These are phyloP conservation scores for Xiphophorus hellerii DNA, from an alignment of 2,113 vertebrate species.

Conservation along the genomic window DNA sequence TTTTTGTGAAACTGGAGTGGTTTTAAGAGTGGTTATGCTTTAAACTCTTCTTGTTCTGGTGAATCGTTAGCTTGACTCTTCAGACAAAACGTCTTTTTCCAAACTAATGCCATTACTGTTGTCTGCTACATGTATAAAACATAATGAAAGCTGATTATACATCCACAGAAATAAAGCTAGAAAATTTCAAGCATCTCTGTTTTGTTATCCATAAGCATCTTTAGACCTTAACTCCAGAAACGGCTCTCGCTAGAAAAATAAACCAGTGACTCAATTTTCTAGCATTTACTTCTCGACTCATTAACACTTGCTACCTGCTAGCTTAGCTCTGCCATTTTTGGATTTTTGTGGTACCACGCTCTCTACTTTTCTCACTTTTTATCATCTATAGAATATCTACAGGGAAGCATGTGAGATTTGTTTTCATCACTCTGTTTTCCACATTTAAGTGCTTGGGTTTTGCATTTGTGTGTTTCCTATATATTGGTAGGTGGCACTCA, in stretches of 20 bases:
- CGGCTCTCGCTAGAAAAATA: not conserved
- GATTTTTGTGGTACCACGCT: not conserved
- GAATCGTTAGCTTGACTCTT: too few species aligned
- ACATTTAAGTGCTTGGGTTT: not conserved
- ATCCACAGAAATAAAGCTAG: too few species aligned
- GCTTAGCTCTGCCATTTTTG: not conserved
- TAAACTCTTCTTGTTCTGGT: too few species aligned
- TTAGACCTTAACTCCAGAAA: not conserved
- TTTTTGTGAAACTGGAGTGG: too few species aligned
- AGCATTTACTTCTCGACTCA: not conserved
- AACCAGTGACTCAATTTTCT: not conserved
- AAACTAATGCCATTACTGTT: too few species aligned
- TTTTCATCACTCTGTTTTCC: too few species aligned
- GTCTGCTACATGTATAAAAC: too few species aligned
- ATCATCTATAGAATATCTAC: not conserved
- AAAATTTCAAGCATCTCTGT: not conserved
- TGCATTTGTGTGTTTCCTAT: not conserved
- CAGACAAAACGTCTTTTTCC: not conserved
- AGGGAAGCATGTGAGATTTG: not conserved
- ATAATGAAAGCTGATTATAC: too few species aligned
- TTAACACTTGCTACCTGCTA: not conserved
- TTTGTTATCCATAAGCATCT: not conserved
- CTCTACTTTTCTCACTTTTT: not conserved
- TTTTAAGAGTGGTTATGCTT: too few species aligned
- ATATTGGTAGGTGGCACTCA: constrained; percentile 9